Evolutionary conservation across 2,113 vertebrate species (phyloP), one percentile per base, ranked within the genome.

Genomic region (Microcebus griseorufus): DNA sequence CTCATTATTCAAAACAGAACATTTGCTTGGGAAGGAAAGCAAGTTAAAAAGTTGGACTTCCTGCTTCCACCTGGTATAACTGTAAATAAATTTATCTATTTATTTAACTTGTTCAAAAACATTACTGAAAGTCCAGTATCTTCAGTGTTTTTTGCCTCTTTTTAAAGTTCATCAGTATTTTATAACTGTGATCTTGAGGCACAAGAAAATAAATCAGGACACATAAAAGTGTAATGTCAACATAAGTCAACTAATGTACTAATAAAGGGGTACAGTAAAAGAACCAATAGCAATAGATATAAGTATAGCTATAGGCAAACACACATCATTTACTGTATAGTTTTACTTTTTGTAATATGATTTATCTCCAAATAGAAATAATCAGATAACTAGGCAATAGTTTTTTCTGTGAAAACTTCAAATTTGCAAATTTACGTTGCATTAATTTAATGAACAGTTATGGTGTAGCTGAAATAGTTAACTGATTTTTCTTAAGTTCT

Each of bases 341-440:
- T 67, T 72, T 75, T 48, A 67, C 14, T 91, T 86, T 69, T 69
- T 51, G 5, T 75, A 75, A 75, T 45, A 69, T 14, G 58, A 64
- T 62, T 95, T 95, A 87, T 32, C 94, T 94, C 76, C 22, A 82
- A 95, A 90, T 60, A 76, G 18, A 96, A 94, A 39, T 17, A 78
- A 78, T n/a, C 42, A 53, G 70, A n/a, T 76, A 89, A 32, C 2
- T 65, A 76, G 39, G 22, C 91, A 60, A 82, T 6, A 45, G 37
- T 18, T 94, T 64, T 23, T 88, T 81, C 85, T 91, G 29, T 25
- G 64, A 96, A 65, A 12, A 70, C 25, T 87, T 69, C n/a, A 60
- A 67, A 93, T n/a, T 82, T 94, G 75, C 79, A 88, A 69, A 65
- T 67, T 88, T 81, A 75, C 48, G 34, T 32, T 94, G 5, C 51